Percentiles rank a stretch among this genome's conserved stretches.
Evolutionary conservation across 2,888 invertebrate genomes (phyloP).

Genomic region (Lasiommata megera): DNA sequence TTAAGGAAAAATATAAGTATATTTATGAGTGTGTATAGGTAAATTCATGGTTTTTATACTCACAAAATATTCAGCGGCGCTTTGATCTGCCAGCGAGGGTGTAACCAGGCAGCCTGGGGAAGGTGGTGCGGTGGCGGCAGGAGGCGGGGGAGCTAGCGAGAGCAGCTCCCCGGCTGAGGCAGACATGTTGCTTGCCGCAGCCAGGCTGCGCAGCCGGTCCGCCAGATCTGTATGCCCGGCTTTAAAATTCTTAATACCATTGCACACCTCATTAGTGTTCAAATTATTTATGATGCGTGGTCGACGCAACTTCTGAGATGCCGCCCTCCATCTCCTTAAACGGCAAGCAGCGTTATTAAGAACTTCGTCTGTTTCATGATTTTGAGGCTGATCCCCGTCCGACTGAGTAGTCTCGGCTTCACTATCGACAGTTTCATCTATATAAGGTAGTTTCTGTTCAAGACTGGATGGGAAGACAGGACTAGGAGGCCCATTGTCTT

Average conservation of each 20-base stretch:
- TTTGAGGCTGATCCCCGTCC: constrained; percentile 56
- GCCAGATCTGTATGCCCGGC: constrained; percentile 71
- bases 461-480: constrained; percentile 31
- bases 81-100: constrained; percentile 71
- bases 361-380: constrained; percentile 62
- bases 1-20: no score
- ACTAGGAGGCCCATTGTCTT: constrained; percentile 48
- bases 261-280: constrained; percentile 53
- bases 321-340: constrained; percentile 74
- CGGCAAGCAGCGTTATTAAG: constrained; percentile 72
- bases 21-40: not conserved
- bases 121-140: constrained; percentile 73
- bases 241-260: constrained; percentile 44
- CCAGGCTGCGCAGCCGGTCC: constrained; percentile 67
- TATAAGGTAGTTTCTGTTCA: constrained; percentile 57
- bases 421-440: constrained; percentile 59
- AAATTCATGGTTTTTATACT: constrained; percentile 48
- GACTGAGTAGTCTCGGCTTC: constrained; percentile 50
- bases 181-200: constrained; percentile 70
- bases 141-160: constrained; percentile 69
- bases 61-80: constrained; percentile 68
- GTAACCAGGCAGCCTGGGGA: constrained; percentile 72
- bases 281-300: constrained; percentile 76
- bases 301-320: constrained; percentile 72
- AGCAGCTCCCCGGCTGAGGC: constrained; percentile 70